A percentile compares a stretch with the other conserved stretches of the same genome.
Conservation (phyloP, 2,888 invertebrate species). For the Pachliopta kotzebuea region DNA sequence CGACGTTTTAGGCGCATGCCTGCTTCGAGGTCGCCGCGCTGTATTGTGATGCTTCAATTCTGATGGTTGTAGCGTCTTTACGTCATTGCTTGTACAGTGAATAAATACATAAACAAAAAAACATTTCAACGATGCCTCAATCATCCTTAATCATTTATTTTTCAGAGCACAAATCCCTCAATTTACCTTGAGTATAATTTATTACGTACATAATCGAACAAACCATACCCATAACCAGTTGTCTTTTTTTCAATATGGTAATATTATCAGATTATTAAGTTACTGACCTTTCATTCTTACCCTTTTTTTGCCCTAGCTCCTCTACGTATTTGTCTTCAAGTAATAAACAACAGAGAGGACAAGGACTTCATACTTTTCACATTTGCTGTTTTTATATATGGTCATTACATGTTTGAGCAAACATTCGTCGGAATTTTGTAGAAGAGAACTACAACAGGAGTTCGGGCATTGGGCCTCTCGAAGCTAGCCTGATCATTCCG, state of each 20-base stretch:
- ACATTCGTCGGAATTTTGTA: too few relatives aligned
- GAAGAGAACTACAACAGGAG: too few relatives aligned
- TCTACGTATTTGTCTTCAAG: too few relatives aligned
- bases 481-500: too few relatives aligned
- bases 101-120: slow-evolving; percentile 29
- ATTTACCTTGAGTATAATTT: slow-evolving; percentile 24
- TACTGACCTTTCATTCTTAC: background rate
- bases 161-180: background rate
- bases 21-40: slow-evolving; percentile 10
- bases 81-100: slow-evolving; percentile 23
- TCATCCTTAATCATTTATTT: slow-evolving; percentile 26
- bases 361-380: too few relatives aligned
- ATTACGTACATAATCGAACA: background rate
- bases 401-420: too few relatives aligned
- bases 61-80: slow-evolving; percentile 18
- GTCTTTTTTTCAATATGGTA: background rate
- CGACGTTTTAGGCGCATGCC: slow-evolving; percentile 16
- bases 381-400: too few relatives aligned
- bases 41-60: slow-evolving; percentile 28
- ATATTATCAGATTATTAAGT: background rate
- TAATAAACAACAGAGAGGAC: too few relatives aligned
- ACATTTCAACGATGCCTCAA: slow-evolving; percentile 22
- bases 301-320: background rate
- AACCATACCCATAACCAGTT: background rate
- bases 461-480: too few relatives aligned